Conservation (phyloP, 2,888 invertebrate species). For the Acanthosepion pharaonis region DNA sequence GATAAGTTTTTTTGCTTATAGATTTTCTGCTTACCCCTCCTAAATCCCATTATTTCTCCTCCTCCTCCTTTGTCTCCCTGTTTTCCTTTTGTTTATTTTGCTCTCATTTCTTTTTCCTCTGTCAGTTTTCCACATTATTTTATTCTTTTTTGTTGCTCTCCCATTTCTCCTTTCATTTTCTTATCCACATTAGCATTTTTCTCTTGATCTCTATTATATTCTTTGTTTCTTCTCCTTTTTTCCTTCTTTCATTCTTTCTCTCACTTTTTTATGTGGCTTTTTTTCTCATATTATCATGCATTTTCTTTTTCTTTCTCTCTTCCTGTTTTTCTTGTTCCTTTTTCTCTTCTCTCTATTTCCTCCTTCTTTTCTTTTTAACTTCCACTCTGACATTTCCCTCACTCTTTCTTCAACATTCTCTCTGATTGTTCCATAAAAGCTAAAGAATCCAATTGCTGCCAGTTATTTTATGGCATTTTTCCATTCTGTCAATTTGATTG, state of each 20-base stretch:
- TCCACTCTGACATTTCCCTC: neutral
- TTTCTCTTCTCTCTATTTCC: neutral
- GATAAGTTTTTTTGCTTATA: neutral
- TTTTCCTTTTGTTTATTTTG: neutral
- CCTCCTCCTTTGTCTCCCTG: neutral
- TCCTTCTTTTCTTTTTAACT: neutral
- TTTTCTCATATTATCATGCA: neutral
- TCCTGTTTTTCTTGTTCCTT: neutral
- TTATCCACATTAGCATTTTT: neutral
- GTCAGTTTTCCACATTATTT: neutral
- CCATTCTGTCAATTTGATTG: constrained; percentile 22
- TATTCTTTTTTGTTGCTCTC: neutral
- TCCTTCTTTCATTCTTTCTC: neutral
- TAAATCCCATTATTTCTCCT: neutral
- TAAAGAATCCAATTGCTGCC: neutral
- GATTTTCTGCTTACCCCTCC: neutral
- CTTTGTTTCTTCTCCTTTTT: too few relatives aligned
- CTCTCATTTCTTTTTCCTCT: neutral
- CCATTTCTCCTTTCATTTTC: neutral
- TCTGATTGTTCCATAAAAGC: neutral
- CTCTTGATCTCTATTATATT: too few relatives aligned
- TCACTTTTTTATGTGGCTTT: neutral
- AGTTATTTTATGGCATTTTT: constrained; percentile 33
- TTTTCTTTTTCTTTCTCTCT: neutral
- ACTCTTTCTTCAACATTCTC: neutral